These are phyloP conservation scores for Ptyas mucosa DNA, from an alignment of 2,113 vertebrate genomes.

Conservation along the genomic window DNA sequence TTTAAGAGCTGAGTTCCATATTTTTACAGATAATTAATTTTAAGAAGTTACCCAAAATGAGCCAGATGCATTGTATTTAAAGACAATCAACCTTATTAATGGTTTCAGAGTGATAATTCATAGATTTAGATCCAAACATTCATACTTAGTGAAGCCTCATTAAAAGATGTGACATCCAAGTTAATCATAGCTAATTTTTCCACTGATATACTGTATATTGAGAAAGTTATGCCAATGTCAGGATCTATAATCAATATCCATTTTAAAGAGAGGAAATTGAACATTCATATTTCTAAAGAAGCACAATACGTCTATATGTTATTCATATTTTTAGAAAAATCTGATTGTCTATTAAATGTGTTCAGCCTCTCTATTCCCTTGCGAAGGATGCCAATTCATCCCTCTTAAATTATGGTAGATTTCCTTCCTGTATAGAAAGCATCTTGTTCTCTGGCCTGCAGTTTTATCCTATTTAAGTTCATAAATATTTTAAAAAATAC, in stretches of 20 bases:
- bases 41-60: neutral
- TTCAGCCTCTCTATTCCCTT: neutral
- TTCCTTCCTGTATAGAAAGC: neutral
- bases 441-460: neutral
- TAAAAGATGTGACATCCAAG: neutral
- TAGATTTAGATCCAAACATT: neutral
- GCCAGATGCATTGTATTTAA: neutral
- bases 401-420: neutral
- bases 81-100: neutral
- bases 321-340: neutral
- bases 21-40: neutral
- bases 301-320: neutral
- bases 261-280: constrained; percentile 25
- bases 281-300: constrained; percentile 37
- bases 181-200: neutral
- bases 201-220: neutral
- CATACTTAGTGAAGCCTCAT: neutral
- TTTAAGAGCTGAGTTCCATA: neutral
- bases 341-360: neutral
- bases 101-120: neutral
- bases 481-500: neutral
- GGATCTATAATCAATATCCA: neutral
- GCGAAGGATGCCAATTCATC: neutral
- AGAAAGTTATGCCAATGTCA: neutral
- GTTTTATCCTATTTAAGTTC: neutral